A percentile compares a stretch with the other conserved stretches of the same genome.
Conservation (phyloP, 2,888 invertebrate genomes). For the Drosophila infuscata region DNA sequence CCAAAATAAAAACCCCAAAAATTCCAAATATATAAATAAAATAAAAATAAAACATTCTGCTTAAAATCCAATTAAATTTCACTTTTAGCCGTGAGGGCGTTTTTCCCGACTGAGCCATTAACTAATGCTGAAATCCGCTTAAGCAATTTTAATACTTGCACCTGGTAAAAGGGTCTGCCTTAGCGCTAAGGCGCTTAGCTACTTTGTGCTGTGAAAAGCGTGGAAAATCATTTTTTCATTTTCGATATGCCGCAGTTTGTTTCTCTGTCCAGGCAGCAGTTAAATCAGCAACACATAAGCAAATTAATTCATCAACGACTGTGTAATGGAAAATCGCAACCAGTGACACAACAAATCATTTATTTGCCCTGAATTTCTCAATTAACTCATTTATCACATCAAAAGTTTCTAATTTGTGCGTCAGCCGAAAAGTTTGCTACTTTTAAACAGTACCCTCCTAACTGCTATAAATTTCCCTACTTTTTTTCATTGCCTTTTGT, state of each 20-base stretch:
- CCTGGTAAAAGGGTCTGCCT: conserved; percentile 60
- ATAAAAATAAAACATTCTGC: neutral
- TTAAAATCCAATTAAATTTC: conserved; percentile 72
- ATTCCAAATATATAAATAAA: neutral
- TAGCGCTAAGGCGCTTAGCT: conserved; percentile 48
- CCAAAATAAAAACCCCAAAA: neutral
- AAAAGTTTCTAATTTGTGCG: conserved; percentile 11
- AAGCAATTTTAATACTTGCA: conserved; percentile 70
- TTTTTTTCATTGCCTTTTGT: neutral
- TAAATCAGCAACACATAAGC: conserved; percentile 25
- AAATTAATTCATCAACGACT: conserved; percentile 45
- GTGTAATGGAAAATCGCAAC: neutral
- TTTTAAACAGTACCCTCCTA: neutral
- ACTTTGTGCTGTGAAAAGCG: conserved; percentile 10
- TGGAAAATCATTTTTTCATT: conserved; percentile 21
- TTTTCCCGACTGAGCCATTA: conserved; percentile 66
- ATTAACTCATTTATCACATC: neutral
- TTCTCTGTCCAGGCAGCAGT: conserved; percentile 9
- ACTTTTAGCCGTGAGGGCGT: conserved; percentile 27
- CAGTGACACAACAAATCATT: conserved; percentile 2
- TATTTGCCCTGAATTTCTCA: neutral
- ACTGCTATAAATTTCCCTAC: neutral
- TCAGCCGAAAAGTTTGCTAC: conserved; percentile 16
- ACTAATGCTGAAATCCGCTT: conserved; percentile 76
- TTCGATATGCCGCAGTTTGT: conserved; percentile 18